Percentiles rank a stretch among this genome's conserved stretches.
Evolutionary conservation across 2,797 vertebrate genomes (phyloP).

Genomic region (Clarias pachynema): DNA sequence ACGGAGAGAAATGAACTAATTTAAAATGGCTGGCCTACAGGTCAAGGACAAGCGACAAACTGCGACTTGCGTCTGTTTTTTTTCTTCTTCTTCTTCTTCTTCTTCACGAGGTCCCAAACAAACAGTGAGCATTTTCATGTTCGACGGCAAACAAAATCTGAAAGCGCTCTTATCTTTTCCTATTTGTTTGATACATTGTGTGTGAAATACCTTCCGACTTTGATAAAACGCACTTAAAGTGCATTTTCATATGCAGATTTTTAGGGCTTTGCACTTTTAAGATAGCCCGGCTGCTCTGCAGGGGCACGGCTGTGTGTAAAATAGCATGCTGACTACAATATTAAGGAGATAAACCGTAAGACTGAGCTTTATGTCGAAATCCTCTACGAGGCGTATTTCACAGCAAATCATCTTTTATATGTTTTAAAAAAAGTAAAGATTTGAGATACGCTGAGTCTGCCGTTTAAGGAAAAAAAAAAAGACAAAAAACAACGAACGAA

Average conservation of each 20-base stretch:
- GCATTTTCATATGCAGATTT: slow-evolving; percentile 59
- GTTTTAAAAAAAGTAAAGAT: slow-evolving; percentile 8
- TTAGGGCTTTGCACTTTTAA: slow-evolving; percentile 55
- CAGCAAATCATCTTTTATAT: slow-evolving; percentile 44
- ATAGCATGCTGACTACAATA: slow-evolving; percentile 44
- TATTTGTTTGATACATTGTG: slow-evolving; percentile 63
- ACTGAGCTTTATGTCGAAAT: slow-evolving; percentile 44
- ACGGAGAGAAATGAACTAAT: slow-evolving; percentile 59
- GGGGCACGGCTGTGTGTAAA: slow-evolving; percentile 47
- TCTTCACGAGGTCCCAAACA: slow-evolving; percentile 55
- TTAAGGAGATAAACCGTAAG: slow-evolving; percentile 51
- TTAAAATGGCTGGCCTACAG: slow-evolving; percentile 57
- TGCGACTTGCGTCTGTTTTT: slow-evolving; percentile 44
- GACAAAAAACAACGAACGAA: not conserved
- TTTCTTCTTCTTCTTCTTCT: slow-evolving; percentile 11
- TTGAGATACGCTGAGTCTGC: slow-evolving; percentile 25
- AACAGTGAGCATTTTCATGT: slow-evolving; percentile 62
- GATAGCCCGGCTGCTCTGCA: slow-evolving; percentile 54
- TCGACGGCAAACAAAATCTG: slow-evolving; percentile 52
- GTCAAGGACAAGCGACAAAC: slow-evolving; percentile 59
- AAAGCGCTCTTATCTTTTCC: slow-evolving; percentile 61
- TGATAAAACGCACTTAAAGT: slow-evolving; percentile 56
- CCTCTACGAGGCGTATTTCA: slow-evolving; percentile 27
- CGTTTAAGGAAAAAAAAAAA: not conserved
- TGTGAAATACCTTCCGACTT: slow-evolving; percentile 62